Base-by-base conservation (phyloP, 2,888 invertebrate genomes). In the Acleris holmiana region DNA sequence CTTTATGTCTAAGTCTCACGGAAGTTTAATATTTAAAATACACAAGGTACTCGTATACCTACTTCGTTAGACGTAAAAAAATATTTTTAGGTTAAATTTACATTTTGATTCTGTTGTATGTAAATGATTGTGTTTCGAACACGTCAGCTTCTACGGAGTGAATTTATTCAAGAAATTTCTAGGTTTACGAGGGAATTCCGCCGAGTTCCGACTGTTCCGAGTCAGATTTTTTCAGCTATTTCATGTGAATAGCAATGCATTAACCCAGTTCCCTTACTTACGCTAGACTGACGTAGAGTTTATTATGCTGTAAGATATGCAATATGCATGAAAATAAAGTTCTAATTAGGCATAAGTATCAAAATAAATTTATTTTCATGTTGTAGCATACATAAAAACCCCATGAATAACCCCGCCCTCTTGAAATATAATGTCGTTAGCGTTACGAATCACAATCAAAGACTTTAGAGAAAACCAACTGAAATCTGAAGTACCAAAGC, bases 191-290 rank as follows among this genome's bases (percentile, higher is more conserved):
- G 72, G 73, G 76, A 79, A 72, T 82, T 83, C 79, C 71, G 66
- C 68, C 69, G 57, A 71, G 73, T 80, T 76, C 74, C 77, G 72
- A 67, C 19, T 40, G 73, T 80, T 76, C 74, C 77, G 72, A 67
- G 40, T 40, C 35, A 67, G 61, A 51, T 54, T 69, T 74, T 80
- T 81, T 80, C 75, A 76, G 70, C 74, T 71, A 72, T 76, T 80
- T 78, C 75, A 76, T 72, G 73, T 73, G 68, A 81, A 76, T 77
- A 70, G 68, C 71, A 67, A 67, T 67, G 69, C 74, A 75, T 76
- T 84, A 85, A 85, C 86, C 86, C 74, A 85, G 72, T 84, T 85
- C 79, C 71, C 46, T 57, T 79, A 72, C 46, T 57, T 58, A 58
- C 17, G 29, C 46, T 44, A 15, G n/a, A 17, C 40, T 40, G 35